Evolutionary conservation across 2,113 vertebrate genomes (phyloP).

Genomic region (Pluvialis apricaria): DNA sequence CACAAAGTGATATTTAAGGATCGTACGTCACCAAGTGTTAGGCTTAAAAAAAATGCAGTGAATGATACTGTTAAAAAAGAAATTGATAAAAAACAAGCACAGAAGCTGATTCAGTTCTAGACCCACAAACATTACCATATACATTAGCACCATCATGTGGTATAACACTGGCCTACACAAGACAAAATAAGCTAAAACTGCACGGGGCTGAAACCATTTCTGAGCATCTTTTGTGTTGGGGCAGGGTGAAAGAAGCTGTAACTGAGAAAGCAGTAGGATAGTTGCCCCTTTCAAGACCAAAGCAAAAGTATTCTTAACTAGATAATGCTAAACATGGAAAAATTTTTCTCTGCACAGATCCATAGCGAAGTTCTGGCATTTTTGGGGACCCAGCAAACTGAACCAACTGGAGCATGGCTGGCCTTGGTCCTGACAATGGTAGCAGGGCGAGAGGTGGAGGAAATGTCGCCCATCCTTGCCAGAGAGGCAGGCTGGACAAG

Average conservation of each 20-base stretch:
- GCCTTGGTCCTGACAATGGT: neutral
- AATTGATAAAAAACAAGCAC: neutral
- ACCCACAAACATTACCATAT: neutral
- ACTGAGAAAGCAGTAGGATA: neutral
- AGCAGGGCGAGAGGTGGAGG: neutral
- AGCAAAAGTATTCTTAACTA: neutral
- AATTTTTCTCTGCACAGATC: neutral
- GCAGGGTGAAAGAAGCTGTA: neutral
- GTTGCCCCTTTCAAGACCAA: neutral
- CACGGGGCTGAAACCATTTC: neutral
- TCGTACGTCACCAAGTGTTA: neutral
- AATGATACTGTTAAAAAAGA: neutral
- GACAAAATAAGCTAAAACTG: neutral
- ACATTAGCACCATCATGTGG: conserved; percentile 71
- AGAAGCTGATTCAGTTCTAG: neutral
- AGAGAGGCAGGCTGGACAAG: neutral
- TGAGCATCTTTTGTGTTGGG: neutral
- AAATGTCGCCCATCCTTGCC: neutral
- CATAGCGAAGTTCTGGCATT: neutral
- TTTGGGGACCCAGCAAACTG: neutral
- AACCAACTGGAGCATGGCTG: neutral
- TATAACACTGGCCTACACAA: neutral
- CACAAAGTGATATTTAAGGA: neutral
- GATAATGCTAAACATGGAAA: neutral
- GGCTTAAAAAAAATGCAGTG: neutral